Percentiles rank a stretch among this genome's conserved stretches.
Conservation (phyloP, 2,888 invertebrate species). For the Yponomeuta evonymella region DNA sequence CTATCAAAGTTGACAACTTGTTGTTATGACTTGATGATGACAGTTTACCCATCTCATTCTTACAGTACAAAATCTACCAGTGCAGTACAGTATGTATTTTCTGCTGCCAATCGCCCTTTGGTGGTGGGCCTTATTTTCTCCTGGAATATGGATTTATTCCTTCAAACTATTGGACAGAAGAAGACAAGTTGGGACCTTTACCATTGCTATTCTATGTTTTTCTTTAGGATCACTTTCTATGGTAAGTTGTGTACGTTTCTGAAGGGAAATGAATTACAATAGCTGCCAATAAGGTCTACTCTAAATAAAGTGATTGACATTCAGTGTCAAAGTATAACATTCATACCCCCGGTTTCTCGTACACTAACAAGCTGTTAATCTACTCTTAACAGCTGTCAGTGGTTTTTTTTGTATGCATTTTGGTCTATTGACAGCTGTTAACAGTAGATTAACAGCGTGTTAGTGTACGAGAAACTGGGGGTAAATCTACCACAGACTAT, state of each 20-base stretch:
- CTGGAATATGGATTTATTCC: slow-evolving; percentile 42
- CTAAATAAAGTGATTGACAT: no score
- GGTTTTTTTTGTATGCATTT: no score
- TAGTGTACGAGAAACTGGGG: no score
- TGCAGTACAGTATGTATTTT: slow-evolving; percentile 80
- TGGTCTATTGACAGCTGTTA: no score
- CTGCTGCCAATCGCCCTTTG: slow-evolving; percentile 79
- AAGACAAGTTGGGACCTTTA: slow-evolving; percentile 30
- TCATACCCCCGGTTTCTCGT: no score
- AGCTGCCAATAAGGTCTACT: no score
- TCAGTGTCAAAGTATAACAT: no score
- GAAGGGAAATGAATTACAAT: background rate
- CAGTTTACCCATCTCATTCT: slow-evolving; percentile 24
- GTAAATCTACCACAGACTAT: no score
- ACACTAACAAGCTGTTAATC: no score
- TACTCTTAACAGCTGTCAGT: no score
- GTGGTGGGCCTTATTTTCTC: slow-evolving; percentile 56
- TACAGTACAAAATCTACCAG: slow-evolving; percentile 78
- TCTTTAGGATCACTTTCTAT: slow-evolving; percentile 70
- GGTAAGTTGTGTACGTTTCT: slow-evolving; percentile 44
- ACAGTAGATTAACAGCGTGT: no score
- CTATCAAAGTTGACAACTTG: slow-evolving; percentile 19
- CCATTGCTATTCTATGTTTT: slow-evolving; percentile 50
- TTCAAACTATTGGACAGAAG: slow-evolving; percentile 35
- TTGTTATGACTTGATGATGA: background rate